These are phyloP conservation scores for Tribolium madens DNA, from an alignment of 1,140 invertebrate genomes.

Conservation along the genomic window DNA sequence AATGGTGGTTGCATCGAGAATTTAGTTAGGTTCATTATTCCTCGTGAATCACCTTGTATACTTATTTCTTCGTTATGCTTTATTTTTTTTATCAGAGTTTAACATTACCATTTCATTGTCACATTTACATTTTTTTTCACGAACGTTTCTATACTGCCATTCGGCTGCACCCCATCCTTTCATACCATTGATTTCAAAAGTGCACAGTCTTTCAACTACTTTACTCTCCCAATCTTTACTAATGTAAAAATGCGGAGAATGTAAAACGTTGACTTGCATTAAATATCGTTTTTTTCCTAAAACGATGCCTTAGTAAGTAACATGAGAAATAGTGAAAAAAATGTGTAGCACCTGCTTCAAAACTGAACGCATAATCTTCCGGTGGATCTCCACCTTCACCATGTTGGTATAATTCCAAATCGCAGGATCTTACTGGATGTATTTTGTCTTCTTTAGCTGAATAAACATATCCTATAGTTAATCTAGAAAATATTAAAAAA, in stretches of 20 bases:
- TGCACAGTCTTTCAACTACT: constrained; percentile 74
- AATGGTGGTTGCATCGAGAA: too few relatives aligned
- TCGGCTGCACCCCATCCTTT: constrained; percentile 77
- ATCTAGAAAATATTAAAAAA: constrained; percentile 64
- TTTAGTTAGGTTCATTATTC: too few relatives aligned
- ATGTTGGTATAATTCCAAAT: constrained; percentile 73
- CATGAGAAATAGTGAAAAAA: not conserved
- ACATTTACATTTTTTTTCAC: constrained; percentile 39
- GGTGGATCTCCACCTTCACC: constrained; percentile 76
- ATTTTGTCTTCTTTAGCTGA: constrained; percentile 69
- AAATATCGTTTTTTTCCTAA: constrained; percentile 67
- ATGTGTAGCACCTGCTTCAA: constrained; percentile 69
- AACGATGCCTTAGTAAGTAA: constrained; percentile 49
- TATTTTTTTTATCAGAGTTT: too few relatives aligned
- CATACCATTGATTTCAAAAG: constrained; percentile 73
- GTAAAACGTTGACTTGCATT: constrained; percentile 70
- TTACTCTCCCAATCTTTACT: constrained; percentile 76
- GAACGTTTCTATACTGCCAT: constrained; percentile 74
- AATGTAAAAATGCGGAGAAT: constrained; percentile 74
- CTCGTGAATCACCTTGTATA: too few relatives aligned
- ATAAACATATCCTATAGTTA: constrained; percentile 77
- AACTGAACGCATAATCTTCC: constrained; percentile 73
- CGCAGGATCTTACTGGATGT: constrained; percentile 68
- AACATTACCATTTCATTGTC: too few relatives aligned
- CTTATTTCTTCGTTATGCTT: too few relatives aligned